Conservation (phyloP, 2,888 invertebrate species). For the Troides helena region DNA sequence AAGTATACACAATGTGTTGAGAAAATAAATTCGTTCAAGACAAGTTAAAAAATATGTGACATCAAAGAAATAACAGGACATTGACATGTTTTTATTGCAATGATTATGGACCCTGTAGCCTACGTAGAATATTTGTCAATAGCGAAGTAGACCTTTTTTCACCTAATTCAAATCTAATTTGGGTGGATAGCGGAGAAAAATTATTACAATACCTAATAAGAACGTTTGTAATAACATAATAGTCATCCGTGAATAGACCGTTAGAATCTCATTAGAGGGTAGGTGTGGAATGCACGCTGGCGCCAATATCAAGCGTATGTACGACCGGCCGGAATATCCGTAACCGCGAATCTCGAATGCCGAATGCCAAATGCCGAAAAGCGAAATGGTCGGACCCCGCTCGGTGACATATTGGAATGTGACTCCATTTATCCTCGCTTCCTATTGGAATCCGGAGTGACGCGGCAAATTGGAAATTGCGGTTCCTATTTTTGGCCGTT, state of each 20-base stretch:
- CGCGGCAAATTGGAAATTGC: constrained; percentile 79
- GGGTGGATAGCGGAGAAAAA: too few species aligned
- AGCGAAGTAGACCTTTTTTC: too few species aligned
- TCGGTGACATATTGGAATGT: constrained; percentile 79
- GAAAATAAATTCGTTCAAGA: too few species aligned
- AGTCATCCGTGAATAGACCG: constrained; percentile 31
- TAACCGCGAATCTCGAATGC: constrained; percentile 64
- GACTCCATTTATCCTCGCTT: constrained; percentile 79
- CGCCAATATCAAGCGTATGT: constrained; percentile 60
- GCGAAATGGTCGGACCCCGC: constrained; percentile 68
- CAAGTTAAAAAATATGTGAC: too few species aligned
- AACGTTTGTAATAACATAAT: constrained; percentile 28
- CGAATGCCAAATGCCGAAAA: constrained; percentile 56
- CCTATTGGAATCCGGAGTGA: constrained; percentile 81
- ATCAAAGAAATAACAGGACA: too few species aligned
- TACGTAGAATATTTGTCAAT: too few species aligned
- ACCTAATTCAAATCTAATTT: too few species aligned
- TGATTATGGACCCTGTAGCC: too few species aligned
- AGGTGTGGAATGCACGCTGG: constrained; percentile 56
- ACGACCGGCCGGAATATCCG: constrained; percentile 53
- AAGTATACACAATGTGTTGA: too few species aligned
- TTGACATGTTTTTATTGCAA: too few species aligned
- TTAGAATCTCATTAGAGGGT: constrained; percentile 70
- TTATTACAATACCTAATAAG: not conserved
- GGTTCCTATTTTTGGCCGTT: constrained; percentile 74